Evolutionary conservation across 2,888 invertebrate genomes (phyloP), one percentile per base, ranked within the genome.

Genomic region (Caradrina clavipalpis): DNA sequence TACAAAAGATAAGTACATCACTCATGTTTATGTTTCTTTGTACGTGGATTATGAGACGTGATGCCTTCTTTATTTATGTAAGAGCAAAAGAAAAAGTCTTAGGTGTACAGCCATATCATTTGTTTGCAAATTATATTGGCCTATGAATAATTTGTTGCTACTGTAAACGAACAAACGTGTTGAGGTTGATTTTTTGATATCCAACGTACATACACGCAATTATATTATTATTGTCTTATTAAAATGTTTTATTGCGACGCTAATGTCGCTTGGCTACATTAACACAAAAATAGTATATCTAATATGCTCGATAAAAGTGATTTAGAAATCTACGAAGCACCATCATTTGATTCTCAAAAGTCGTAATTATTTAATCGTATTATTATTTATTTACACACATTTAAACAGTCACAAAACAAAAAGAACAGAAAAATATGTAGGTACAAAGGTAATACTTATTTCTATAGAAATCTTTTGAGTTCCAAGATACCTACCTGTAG

Each of bases 41-140:
- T 94, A 90, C 93, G 91, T 87, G 94, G 93, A 94, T 95, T 94
- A 95, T 94, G 95, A 91, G 90, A 92, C 93, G 94, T 91, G 91
- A 93, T 91, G 88, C 86, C 87, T 87, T 86, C 86, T 88, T 93
- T 93, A 90, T 94, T 94, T 93, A 93, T 92, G 91, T 90, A 90
- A 88, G 83, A 88, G 85, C 83, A 85, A 87, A 86, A 85, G 78
- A 85, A 86, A 88, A 88, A 88, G 84, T 86, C 87, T 89, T 88
- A 89, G 89, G 89, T 90, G 83, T 89, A 87, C 88, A 78, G 74
- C 75, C 85, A 86, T 83, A 84, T 87, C 88, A 89, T 92, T 93
- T 89, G 88, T 87, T 91, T 93, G 92, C 91, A 93, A 93, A 94
- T 92, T 91, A 91, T 92, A 93, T 94, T 91, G 88, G 87, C 86